phyloP scores from a whole-genome alignment of 2,113 vertebrate species.

The Nothoprocta pentlandii region DNA sequence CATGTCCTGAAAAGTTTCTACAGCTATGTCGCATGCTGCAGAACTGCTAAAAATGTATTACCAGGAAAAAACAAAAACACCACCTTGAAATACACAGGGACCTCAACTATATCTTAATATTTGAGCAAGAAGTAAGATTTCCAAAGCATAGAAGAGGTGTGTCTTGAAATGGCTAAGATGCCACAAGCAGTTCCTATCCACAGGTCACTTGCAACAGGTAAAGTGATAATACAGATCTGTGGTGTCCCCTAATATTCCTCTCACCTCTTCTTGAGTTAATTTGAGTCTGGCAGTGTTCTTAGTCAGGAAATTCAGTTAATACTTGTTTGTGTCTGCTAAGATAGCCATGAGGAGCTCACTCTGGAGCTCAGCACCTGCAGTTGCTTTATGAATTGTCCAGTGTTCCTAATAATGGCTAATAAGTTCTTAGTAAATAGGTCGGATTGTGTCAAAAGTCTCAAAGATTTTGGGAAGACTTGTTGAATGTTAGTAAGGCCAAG shows the following conservation, averaged over 20 bases:
- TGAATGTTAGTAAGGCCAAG: background rate
- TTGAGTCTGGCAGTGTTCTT: background rate
- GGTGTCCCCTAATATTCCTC: background rate
- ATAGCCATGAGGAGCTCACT: rapidly evolving
- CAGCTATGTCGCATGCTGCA: background rate
- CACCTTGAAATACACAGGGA: background rate
- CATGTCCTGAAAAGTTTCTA: background rate
- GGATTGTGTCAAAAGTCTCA: background rate
- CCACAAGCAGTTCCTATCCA: background rate
- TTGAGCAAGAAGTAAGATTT: background rate
- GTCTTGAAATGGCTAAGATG: background rate
- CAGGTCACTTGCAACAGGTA: background rate
- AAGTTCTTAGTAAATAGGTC: background rate
- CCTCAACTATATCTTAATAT: background rate
- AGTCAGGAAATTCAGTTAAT: background rate
- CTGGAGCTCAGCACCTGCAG: background rate
- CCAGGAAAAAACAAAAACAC: background rate
- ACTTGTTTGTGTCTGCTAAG: background rate
- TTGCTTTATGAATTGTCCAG: background rate
- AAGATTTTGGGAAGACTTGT: background rate
- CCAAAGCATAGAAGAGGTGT: background rate
- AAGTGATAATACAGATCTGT: background rate
- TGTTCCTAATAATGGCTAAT: background rate
- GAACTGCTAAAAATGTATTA: background rate
- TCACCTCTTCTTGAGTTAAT: background rate